Evolutionary conservation across 2,797 vertebrate genomes (phyloP).

Genomic region (Gallirallus australis): DNA sequence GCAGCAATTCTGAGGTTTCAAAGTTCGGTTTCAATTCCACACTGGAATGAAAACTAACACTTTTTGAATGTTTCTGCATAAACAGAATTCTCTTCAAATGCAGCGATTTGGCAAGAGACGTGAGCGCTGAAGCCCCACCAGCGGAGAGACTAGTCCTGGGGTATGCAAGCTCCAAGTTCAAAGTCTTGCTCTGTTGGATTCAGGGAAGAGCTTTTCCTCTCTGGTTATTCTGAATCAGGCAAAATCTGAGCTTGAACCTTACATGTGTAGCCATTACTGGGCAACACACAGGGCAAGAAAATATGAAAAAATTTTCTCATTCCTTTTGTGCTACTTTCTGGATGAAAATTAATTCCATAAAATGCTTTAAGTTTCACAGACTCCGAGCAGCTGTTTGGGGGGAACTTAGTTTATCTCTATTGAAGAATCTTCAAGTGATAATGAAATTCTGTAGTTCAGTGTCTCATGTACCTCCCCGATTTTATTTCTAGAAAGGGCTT

Average conservation of each 20-base stretch:
- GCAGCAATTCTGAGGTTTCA: slow-evolving; percentile 44
- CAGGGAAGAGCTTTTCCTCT: background rate
- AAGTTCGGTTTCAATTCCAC: slow-evolving; percentile 46
- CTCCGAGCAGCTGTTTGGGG: background rate
- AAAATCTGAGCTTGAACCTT: background rate
- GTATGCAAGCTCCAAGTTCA: background rate
- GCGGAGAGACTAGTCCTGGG: background rate
- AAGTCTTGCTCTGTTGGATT: background rate
- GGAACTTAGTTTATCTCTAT: background rate
- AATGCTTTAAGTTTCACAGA: background rate
- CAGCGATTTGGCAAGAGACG: slow-evolving; percentile 26
- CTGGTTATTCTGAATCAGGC: background rate
- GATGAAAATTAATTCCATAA: slow-evolving; percentile 1
- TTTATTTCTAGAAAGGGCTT: background rate
- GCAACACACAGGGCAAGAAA: background rate
- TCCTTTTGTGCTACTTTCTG: background rate
- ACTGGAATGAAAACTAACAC: slow-evolving; percentile 43
- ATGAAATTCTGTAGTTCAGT: background rate
- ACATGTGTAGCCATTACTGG: rapidly evolving
- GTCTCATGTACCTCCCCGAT: background rate
- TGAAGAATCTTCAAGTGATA: background rate
- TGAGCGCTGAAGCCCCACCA: background rate
- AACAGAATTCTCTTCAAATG: slow-evolving; percentile 49
- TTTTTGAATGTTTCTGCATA: slow-evolving; percentile 7
- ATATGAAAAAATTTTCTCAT: background rate